These are phyloP conservation scores for Apis dorsata DNA, from an alignment of 1,140 invertebrate species.

Conservation along the genomic window DNA sequence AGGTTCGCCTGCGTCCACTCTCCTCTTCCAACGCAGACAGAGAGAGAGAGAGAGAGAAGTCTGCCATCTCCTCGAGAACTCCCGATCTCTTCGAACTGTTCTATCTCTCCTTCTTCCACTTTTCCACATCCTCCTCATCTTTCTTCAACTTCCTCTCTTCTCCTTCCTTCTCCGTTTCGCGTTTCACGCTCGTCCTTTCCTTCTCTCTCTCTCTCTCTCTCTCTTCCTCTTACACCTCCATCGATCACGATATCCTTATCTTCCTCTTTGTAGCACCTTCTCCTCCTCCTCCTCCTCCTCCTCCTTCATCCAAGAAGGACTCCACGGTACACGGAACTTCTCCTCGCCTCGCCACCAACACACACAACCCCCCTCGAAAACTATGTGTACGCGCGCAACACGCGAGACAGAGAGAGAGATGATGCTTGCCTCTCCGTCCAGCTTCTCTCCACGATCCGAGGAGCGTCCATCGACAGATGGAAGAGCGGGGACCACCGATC, in stretches of 20 bases:
- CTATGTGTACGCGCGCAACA: not conserved
- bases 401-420: constrained; percentile 16
- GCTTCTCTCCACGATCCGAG: constrained; percentile 5
- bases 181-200: not conserved
- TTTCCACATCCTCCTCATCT: not conserved
- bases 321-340: constrained; percentile 62
- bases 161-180: constrained; percentile 5
- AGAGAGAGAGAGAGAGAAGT: constrained; percentile 17
- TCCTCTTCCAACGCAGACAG: constrained; percentile 8
- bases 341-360: constrained; percentile 49
- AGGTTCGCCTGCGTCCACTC: constrained; percentile 64
- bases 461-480: constrained; percentile 3
- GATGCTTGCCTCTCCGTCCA: constrained; percentile 13
- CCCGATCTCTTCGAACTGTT: constrained; percentile 20
- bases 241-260: constrained; percentile 21
- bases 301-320: not conserved
- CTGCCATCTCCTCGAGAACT: constrained; percentile 45
- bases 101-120: not conserved
- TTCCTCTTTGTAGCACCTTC: constrained; percentile 28
- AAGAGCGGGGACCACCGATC: constrained; percentile 44
- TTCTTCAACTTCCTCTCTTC: not conserved
- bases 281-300: constrained; percentile 23
- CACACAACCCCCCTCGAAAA: constrained; percentile 23
- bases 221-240: constrained; percentile 31
- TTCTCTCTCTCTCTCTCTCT: constrained; percentile 50